These are phyloP conservation scores for Augiades crinisus DNA, from an alignment of 2,888 invertebrate genomes.

Conservation along the genomic window DNA sequence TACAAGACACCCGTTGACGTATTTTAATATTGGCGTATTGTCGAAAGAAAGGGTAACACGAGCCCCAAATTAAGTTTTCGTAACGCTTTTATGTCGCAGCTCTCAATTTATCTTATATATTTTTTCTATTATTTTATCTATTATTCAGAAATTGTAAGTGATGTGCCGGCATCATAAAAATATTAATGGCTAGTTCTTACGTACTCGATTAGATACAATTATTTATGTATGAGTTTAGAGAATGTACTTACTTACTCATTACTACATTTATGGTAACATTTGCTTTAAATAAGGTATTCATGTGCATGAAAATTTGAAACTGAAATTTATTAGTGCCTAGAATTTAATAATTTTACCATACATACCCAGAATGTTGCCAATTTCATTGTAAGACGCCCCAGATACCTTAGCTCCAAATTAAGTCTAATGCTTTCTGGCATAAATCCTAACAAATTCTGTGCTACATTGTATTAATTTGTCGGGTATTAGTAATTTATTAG, in stretches of 20 bases:
- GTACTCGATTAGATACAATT: neutral
- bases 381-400: neutral
- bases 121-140: neutral
- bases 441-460: neutral
- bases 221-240: too few relatives aligned
- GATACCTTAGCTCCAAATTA: neutral
- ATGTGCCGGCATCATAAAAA: neutral
- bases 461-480: neutral
- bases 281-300: too few relatives aligned
- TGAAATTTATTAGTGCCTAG: neutral
- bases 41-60: neutral
- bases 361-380: neutral
- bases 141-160: too few relatives aligned
- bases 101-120: too few relatives aligned
- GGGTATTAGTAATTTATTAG: neutral
- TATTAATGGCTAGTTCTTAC: neutral
- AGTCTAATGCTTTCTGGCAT: neutral
- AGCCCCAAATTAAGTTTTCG: neutral
- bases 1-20: too few relatives aligned
- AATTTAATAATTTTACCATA: slow-evolving; percentile 4
- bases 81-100: neutral
- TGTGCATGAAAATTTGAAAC: neutral
- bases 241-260: too few relatives aligned
- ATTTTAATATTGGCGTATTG: too few relatives aligned
- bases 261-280: too few relatives aligned